These are phyloP conservation scores for Cirrhinus mrigala DNA, from an alignment of 2,797 vertebrate genomes.

Conservation along the genomic window DNA sequence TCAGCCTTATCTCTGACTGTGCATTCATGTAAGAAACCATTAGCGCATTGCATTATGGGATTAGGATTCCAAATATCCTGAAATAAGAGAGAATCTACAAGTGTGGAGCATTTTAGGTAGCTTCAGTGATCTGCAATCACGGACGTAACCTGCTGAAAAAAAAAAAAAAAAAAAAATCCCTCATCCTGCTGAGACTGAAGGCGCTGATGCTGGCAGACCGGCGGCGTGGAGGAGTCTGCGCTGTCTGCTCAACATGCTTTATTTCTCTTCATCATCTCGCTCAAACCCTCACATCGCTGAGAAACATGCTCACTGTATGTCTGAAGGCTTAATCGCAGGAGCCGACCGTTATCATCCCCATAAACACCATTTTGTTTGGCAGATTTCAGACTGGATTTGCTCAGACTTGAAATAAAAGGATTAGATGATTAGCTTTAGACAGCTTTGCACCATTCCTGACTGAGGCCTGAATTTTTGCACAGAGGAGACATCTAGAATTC, in stretches of 20 bases:
- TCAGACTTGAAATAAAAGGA: conserved; percentile 79
- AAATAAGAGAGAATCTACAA: not conserved
- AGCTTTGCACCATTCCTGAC: conserved; percentile 72
- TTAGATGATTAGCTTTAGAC: conserved; percentile 78
- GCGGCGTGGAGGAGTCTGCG: not conserved
- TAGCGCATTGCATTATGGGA: not conserved
- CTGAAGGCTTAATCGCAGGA: conserved; percentile 68
- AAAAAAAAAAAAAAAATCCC: conserved; percentile 7
- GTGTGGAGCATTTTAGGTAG: not conserved
- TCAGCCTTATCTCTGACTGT: not conserved
- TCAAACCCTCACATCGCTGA: conserved; percentile 60
- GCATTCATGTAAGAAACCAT: conserved; percentile 7
- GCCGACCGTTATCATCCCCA: conserved; percentile 71
- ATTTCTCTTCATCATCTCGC: conserved; percentile 34
- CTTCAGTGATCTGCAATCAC: not conserved
- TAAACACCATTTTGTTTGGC: conserved; percentile 75
- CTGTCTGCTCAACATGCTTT: conserved; percentile 9
- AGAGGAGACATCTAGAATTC: conserved; percentile 14
- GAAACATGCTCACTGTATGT: conserved; percentile 73
- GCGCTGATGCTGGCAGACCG: conserved; percentile 18
- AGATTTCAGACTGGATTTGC: conserved; percentile 73
- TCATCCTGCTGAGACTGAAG: conserved; percentile 19
- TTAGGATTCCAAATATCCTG: not conserved
- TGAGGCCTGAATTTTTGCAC: conserved; percentile 69
- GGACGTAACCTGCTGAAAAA: not conserved